phyloP scores from a whole-genome alignment of 2,113 vertebrate species.

The Zeus faber region DNA sequence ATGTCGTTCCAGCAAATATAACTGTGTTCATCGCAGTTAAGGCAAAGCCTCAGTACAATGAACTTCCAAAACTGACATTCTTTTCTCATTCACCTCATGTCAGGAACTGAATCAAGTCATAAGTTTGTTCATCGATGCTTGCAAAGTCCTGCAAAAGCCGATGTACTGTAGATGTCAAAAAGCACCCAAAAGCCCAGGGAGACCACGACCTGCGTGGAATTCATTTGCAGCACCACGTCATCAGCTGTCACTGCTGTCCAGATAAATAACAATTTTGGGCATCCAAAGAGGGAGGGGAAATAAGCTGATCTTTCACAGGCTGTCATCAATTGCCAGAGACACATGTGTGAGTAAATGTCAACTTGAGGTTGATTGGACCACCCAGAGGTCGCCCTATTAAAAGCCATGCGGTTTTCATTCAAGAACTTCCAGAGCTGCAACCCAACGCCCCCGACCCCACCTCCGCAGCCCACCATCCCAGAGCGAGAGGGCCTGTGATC shows the following conservation, averaged over 20 bases:
- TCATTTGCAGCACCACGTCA: constrained; percentile 27
- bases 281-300: constrained; percentile 20
- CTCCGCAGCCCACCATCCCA: constrained; percentile 14
- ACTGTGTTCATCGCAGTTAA: no score
- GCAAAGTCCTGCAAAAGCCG: constrained; percentile 2
- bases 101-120: no score
- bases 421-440: constrained; percentile 50
- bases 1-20: no score
- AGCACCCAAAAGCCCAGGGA: constrained; percentile 23
- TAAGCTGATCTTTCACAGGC: constrained; percentile 28
- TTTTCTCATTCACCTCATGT: no score
- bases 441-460: constrained; percentile 41
- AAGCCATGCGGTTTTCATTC: constrained; percentile 63
- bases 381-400: constrained; percentile 59
- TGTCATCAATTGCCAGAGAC: constrained; percentile 49
- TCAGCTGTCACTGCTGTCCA: constrained; percentile 21
- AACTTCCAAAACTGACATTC: no score
- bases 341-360: constrained; percentile 62
- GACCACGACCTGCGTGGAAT: constrained; percentile 36
- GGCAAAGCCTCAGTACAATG: no score
- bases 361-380: constrained; percentile 62
- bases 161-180: constrained; percentile 8
- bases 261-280: constrained; percentile 42
- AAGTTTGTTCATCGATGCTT: no score
- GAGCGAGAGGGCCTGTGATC: constrained; percentile 52